Base-by-base conservation (phyloP, 1,140 invertebrate species). In the Portunus trituberculatus region DNA sequence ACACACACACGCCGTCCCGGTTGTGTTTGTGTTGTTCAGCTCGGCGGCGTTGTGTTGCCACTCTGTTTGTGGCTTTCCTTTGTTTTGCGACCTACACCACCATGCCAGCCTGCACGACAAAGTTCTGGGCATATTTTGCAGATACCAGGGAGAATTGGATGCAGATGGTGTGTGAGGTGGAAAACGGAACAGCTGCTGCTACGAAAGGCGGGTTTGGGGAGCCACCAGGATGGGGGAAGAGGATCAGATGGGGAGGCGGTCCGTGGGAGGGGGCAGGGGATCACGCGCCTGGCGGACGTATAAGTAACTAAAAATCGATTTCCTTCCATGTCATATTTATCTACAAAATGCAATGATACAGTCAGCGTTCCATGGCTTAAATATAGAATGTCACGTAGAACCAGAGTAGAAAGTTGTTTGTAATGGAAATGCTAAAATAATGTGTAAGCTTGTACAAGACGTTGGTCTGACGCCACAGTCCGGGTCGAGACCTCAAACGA, bases 161-260 rank as follows among this genome's bases (percentile, higher is more conserved):
- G 86, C 92, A 93, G 92, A 93, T 93, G 92, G 92, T 59, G 86
- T 76, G 92, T 76, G 67, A 76, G 92, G 82, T 86, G 92, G 92
- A 93, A 93, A 93, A 93, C 83, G 92, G 92, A 93, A 87, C 82
- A 87, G 92, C 92, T 87, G 92, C 82, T 86, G 82, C 39, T 25
- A 20, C 76, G 14, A 46, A 31, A 28, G 39, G n/a, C 45, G 88
- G 88, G 48, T 29, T 45, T 14, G 88, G 31, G 88, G 88, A 28
- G 67, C 1, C 20, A 76, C 12, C n/a, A 76, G 67, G 67, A 76
- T n/a, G 20, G 67, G 67, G 67, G n/a, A n/a, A n/a, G 67, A 1
- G n/a, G 67, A 25, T 20, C 20, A 20, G 20, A 2, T 0, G 88
- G 8, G 39, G 48, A 10, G 39, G 88, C 52, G 31, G 67, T 25